phyloP scores from a whole-genome alignment of 2,888 invertebrate species.

The Mycalesis mineus region DNA sequence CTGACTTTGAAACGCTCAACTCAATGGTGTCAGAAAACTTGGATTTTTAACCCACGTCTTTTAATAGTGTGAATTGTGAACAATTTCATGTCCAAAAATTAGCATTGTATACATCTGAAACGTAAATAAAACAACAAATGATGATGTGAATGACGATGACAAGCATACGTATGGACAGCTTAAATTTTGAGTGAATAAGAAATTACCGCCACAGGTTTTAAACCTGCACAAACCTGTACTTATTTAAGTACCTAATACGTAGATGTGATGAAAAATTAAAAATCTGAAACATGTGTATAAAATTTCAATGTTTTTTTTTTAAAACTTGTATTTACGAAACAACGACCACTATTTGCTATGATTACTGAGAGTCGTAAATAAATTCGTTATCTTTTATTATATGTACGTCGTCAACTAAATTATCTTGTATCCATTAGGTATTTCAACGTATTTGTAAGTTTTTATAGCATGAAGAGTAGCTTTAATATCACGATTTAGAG shows the following conservation, averaged over 20 bases:
- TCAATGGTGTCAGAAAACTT: background rate
- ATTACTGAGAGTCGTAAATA: constrained; percentile 12
- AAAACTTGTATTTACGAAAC: background rate
- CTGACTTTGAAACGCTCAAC: background rate
- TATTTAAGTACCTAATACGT: too few species aligned
- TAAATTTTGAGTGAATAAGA: too few species aligned
- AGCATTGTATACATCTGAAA: background rate
- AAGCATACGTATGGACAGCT: too few species aligned
- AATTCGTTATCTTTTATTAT: constrained; percentile 10
- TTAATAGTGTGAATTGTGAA: too few species aligned
- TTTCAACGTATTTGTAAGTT: constrained; percentile 34
- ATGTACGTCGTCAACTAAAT: constrained; percentile 1
- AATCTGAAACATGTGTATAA: background rate
- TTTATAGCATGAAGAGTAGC: too few species aligned
- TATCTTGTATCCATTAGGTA: constrained; percentile 24
- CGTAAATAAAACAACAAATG: too few species aligned
- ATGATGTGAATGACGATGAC: too few species aligned
- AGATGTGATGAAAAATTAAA: too few species aligned
- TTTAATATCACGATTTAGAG: too few species aligned
- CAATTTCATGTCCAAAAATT: background rate
- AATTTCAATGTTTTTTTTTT: background rate
- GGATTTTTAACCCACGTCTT: too few species aligned
- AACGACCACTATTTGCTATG: background rate
- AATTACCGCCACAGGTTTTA: too few species aligned
- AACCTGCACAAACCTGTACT: too few species aligned